Conservation (phyloP, 2,113 vertebrate genomes). For the Amia ocellicauda region DNA sequence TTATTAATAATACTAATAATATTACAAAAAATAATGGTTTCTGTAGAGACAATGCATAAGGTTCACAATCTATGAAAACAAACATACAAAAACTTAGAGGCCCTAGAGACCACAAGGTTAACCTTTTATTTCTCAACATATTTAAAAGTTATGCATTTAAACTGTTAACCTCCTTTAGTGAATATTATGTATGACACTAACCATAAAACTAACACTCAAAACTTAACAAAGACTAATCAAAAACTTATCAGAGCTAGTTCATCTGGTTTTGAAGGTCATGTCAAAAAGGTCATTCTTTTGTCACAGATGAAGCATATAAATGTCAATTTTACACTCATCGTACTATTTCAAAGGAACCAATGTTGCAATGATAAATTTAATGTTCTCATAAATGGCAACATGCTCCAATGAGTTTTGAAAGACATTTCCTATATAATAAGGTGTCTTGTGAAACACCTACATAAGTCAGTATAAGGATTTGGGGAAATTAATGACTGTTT, state of each 20-base stretch:
- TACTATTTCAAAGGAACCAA: conserved; percentile 49
- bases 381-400: conserved; percentile 50
- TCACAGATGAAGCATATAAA: conserved; percentile 41
- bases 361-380: conserved; percentile 41
- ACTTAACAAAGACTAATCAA: neutral
- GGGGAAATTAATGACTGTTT: neutral
- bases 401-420: conserved; percentile 27
- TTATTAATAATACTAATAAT: too few species aligned
- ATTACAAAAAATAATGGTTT: too few species aligned
- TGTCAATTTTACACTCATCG: conserved; percentile 52
- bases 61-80: too few species aligned
- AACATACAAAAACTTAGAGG: too few species aligned
- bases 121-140: too few species aligned
- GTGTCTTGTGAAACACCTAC: neutral
- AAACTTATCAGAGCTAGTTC: neutral
- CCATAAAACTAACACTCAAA: neutral
- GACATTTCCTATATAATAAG: neutral
- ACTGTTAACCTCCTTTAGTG: too few species aligned
- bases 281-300: conserved; percentile 19
- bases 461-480: neutral
- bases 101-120: too few species aligned
- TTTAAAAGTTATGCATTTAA: too few species aligned
- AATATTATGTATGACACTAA: too few species aligned
- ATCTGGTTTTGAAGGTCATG: neutral
- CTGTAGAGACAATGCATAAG: too few species aligned